Percentiles rank a stretch among this genome's conserved stretches.
These are phyloP conservation scores for Pyrgilauda ruficollis DNA, from an alignment of 2,113 vertebrate species.

Conservation along the genomic window DNA sequence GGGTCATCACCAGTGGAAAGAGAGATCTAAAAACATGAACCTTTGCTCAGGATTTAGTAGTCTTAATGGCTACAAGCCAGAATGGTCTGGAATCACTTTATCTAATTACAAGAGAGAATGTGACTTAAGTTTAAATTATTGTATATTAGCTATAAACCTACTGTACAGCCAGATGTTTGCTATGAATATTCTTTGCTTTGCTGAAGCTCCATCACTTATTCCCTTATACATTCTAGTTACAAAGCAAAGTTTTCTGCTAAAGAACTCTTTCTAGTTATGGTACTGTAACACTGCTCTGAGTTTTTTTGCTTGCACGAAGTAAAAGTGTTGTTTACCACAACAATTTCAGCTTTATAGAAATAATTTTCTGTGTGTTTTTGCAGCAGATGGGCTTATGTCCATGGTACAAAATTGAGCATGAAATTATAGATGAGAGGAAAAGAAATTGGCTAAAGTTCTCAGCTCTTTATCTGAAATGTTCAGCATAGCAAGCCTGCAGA, in stretches of 20 bases:
- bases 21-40: neutral
- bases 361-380: neutral
- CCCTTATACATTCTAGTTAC: neutral
- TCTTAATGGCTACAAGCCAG: neutral
- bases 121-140: neutral
- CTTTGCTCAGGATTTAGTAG: neutral
- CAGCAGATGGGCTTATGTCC: neutral
- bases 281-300: neutral
- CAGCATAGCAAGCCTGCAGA: neutral
- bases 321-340: neutral
- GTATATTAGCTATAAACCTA: neutral
- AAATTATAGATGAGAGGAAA: neutral
- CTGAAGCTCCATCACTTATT: neutral
- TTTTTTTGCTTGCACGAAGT: neutral
- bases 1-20: neutral
- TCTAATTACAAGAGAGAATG: neutral
- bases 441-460: neutral
- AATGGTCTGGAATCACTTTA: neutral
- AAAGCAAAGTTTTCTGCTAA: neutral
- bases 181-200: neutral
- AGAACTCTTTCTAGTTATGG: neutral
- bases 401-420: neutral
- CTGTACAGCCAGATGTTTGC: neutral
- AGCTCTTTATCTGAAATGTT: conserved; percentile 12
- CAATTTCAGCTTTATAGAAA: neutral